Conservation (phyloP, 2,797 vertebrate species). For the Pangasius larnaudii region DNA sequence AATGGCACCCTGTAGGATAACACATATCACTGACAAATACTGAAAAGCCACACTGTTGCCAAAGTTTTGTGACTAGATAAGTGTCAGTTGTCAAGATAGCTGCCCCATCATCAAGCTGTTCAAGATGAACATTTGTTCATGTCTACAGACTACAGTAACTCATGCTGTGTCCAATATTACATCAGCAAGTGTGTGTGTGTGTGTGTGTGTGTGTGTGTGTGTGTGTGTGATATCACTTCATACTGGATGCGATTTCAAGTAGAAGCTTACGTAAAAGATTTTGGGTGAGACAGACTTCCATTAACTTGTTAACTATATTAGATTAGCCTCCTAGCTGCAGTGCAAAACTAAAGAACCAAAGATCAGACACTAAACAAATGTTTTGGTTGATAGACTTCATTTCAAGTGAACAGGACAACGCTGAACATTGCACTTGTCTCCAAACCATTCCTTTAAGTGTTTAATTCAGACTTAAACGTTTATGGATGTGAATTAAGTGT, state of each 20-base stretch:
- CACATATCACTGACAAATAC: not conserved
- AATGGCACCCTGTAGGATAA: conserved; percentile 82
- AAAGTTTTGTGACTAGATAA: not conserved
- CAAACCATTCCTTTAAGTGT: not conserved
- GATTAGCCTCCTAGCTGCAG: not conserved
- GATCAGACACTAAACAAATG: not conserved
- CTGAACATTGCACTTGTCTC: not conserved
- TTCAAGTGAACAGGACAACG: not conserved
- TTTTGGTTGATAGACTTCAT: not conserved
- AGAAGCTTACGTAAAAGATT: not conserved
- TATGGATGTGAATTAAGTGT: not conserved
- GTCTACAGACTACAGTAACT: not conserved
- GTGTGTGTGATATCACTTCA: not conserved
- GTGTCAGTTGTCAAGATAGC: not conserved
- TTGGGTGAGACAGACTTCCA: not conserved
- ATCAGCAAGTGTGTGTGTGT: not conserved
- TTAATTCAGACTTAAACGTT: not conserved
- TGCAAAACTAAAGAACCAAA: not conserved
- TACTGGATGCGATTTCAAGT: not conserved
- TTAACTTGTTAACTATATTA: not conserved
- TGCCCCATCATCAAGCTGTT: not conserved
- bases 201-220: too few species aligned
- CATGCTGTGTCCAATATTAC: not conserved
- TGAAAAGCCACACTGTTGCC: not conserved
- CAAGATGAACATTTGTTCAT: not conserved